Evolutionary conservation across 2,797 vertebrate genomes (phyloP).

Genomic region (Epinephelus malabaricus): DNA sequence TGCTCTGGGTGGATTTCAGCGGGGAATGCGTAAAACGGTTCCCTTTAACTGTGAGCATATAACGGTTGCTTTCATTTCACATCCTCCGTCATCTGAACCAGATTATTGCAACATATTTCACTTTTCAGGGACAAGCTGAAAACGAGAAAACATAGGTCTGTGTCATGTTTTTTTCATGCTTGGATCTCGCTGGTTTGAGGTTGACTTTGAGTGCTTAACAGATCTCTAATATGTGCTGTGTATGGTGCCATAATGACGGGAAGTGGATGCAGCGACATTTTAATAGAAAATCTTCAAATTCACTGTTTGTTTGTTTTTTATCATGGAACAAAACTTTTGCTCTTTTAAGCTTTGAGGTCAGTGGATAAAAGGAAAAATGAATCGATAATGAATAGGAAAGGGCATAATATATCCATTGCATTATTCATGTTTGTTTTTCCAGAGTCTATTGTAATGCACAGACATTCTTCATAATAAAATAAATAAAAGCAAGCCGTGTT

Average conservation of each 20-base stretch:
- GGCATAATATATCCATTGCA: constrained; percentile 58
- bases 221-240: constrained; percentile 27
- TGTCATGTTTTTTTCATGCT: constrained; percentile 30
- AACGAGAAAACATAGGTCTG: constrained; percentile 25
- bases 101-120: constrained; percentile 63
- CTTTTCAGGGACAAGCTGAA: constrained; percentile 58
- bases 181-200: constrained; percentile 63
- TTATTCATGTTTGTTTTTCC: constrained; percentile 67
- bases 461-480: constrained; percentile 82
- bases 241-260: constrained; percentile 55
- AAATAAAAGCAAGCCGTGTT: constrained; percentile 41
- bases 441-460: constrained; percentile 79
- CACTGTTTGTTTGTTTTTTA: constrained; percentile 43
- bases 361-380: constrained; percentile 50
- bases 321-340: constrained; percentile 46
- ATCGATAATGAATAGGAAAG: constrained; percentile 59
- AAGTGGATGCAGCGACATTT: constrained; percentile 49
- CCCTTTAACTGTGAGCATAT: constrained; percentile 64
- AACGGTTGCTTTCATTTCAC: constrained; percentile 55
- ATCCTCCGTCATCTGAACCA: constrained; percentile 43
- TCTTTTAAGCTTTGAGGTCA: constrained; percentile 59
- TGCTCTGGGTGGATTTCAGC: constrained; percentile 55
- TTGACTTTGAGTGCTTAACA: constrained; percentile 45
- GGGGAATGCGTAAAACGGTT: constrained; percentile 41
- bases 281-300: constrained; percentile 47